Evolutionary conservation across 2,888 invertebrate genomes (phyloP), one percentile per base, ranked within the genome.

Genomic region (Lithophane leautieri): DNA sequence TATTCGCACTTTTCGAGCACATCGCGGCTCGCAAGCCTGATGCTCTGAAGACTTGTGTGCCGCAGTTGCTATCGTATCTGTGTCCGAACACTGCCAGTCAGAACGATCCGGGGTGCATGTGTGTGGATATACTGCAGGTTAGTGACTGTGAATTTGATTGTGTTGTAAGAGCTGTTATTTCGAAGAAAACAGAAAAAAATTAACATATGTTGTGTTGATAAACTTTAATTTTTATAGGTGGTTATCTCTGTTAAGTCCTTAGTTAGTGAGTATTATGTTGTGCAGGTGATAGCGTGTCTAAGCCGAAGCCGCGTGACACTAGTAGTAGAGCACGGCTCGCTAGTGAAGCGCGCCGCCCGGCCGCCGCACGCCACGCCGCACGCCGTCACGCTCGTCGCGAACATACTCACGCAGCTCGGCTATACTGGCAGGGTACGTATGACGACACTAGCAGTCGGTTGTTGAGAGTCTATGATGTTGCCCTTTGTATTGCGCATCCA

Each of bases 21-120:
- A 98, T 99, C 79, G 98, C 98, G 0, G 98, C 97, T 88, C 97
- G 98, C 84, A 98, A 98, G 87, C 98, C 98, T 0, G 97, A 97
- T 81, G 98, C 98, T 7, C 94, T 99, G 86, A 98, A 98, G 94
- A 97, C 98, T 0, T 98, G 98, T 90, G 97, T 99, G 65, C 97
- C 98, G 0, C 98, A 98, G 92, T 96, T 99, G 77, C 97, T 98
- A 90, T 98, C 98, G 63, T 98, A 98, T 91, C 95, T 99, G 84
- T 97, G 97, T 73, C 94, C 94, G 0, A 91, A 90, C 69, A 94
- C 94, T 0, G 90, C 96, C 19, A 91, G 90, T 22, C 93, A 86
- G 93, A 96, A 86, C 2, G 94, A 94, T 58, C 94, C 95, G 0
- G 94, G 95, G 1, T 96, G 96, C 81, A 96, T 96, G 94, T 96